Evolutionary conservation across 2,888 invertebrate genomes (phyloP), one percentile per base, ranked within the genome.

Genomic region (Amblyteles armatorius): DNA sequence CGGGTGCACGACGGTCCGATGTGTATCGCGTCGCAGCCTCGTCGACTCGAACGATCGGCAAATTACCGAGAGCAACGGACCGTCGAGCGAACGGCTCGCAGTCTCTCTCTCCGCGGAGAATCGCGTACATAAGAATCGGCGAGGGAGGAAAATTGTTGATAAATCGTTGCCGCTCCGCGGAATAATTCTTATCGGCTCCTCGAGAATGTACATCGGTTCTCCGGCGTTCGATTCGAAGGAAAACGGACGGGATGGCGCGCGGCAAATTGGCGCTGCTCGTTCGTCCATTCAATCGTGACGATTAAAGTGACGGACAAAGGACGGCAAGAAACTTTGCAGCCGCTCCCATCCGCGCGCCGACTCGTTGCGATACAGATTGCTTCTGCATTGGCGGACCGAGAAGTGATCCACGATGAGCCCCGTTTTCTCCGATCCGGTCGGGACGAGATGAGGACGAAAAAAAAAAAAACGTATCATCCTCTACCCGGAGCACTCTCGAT

Each of bases 61-160:
- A 84, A 84, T 80, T 77, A 69, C 40, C 74, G 57, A 84, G 29
- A 55, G 69, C 55, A 77, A 57, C 19, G 29, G 44, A 11, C 71
- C 22, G 16, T 9, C 29, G 19, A 73, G 50, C 68, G 57, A 79
- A 74, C 40, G 65, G 40, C 50, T 57, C n/a, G 33, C 67, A 36
- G 48, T 13, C 44, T n/a, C 44, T n/a, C 44, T 26, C 44, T 13
- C 65, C 22, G 16, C 11, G 2, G 29, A n/a, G 13, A 1, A 52
- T 52, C 29, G n/a, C n/a, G 11, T 9, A n/a, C 26, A 3, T 29
- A 26, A 16, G n/a, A 71, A 19, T 36, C 29, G 11, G 11, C 7
- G 60, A 22, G 3, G 26, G 26, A 26, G 60, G 60, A 55, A 44
- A 44, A 44, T 16, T 44, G 44, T 44, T 44, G 44, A 44, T 16